These are phyloP conservation scores for Phengaris alcon DNA, from an alignment of 2,888 invertebrate genomes.

Conservation along the genomic window DNA sequence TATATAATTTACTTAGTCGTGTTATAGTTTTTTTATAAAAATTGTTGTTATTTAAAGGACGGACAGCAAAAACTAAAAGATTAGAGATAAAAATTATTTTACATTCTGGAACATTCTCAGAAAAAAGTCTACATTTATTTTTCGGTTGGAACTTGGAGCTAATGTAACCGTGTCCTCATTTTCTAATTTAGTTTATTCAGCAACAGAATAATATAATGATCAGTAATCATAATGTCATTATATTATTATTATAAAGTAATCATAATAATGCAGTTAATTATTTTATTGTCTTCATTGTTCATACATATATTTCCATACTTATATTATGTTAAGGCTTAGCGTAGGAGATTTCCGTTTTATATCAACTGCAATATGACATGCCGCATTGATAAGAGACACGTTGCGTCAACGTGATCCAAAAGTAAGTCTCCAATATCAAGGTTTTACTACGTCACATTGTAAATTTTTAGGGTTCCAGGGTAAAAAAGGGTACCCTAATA, in stretches of 20 bases:
- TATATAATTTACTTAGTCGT: too few relatives aligned
- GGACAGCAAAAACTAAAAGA: too few relatives aligned
- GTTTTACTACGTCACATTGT: neutral
- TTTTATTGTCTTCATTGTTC: neutral
- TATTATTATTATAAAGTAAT: neutral
- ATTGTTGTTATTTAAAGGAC: too few relatives aligned
- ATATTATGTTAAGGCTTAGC: neutral
- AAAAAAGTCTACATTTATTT: neutral
- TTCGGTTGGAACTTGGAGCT: neutral
- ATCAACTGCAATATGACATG: conserved; percentile 11
- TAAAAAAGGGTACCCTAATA: too few relatives aligned
- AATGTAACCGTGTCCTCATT: conserved; percentile 10
- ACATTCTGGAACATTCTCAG: neutral
- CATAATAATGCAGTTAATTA: neutral
- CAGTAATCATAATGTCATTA: neutral
- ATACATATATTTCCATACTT: conserved; percentile 18
- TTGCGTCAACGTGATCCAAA: neutral
- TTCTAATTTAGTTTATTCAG: neutral
- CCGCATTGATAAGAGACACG: conserved; percentile 1
- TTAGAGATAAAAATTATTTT: neutral
- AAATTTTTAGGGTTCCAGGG: neutral
- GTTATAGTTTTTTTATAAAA: too few relatives aligned
- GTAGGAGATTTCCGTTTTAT: conserved; percentile 12
- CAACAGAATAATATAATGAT: neutral
- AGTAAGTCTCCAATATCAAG: conserved; percentile 10